Base-by-base conservation (phyloP, 2,113 vertebrate genomes). In the Nesoenas mayeri region DNA sequence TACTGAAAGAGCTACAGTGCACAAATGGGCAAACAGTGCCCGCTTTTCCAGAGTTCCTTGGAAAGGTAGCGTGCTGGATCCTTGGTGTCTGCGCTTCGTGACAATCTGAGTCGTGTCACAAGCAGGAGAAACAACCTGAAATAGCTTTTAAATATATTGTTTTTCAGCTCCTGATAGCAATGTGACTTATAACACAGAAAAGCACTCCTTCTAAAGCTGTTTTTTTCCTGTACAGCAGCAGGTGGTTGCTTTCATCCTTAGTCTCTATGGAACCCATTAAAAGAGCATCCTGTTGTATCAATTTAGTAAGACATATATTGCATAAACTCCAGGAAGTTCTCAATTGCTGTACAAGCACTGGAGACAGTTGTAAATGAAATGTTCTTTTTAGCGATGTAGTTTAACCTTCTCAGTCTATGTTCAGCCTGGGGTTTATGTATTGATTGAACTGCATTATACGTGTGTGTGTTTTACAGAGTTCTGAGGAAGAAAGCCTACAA, bases 21-120 rank as follows among this genome's bases (percentile, higher is more conserved):
- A 62, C 93, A 58, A 42, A 21, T 50, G 97, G 97, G 95, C 95
- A 94, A 79, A 79, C 31, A 12, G 85, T 98, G 82, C 97, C 98
- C 70, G 92, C 94, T 34, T 97, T 99, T n/a, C 98, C 98, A 0
- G 25, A 85, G 69, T 97, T 79, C 96, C 54, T 42, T 15, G 58
- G 74, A 64, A 80, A 98, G 97, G 97, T 98, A 93, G 3, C 0
- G 2, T 60, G 51, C 34, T 51, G 12, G 11, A 24, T 67, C 73
- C 78, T 61, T 62, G 17, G 26, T 29, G n/a, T 75, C 25, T 66
- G 60, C 16, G 6, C 57, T 69, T 36, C 25, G 19, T 0, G 7
- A 38, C 36, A 58, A 32, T 36, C 51, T 48, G 57, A 25, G 12
- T 18, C 28, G n/a, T 48, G 69, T 25, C 11, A 6, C 32, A 24